Evolutionary conservation across 2,797 vertebrate genomes (phyloP).

Genomic region (Schizothorax lantsangensis): DNA sequence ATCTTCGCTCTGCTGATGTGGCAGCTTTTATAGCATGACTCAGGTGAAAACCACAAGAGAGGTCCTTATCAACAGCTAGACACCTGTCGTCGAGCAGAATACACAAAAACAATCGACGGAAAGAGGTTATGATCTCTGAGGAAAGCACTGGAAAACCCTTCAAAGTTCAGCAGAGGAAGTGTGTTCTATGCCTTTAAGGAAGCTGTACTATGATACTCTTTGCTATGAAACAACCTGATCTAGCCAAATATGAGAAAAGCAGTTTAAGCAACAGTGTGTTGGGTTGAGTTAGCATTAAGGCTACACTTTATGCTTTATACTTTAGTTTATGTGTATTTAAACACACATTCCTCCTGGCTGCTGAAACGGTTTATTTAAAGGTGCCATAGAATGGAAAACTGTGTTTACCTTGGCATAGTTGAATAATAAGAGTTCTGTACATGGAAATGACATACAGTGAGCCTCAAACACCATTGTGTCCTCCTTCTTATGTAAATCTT

Average conservation of each 20-base stretch:
- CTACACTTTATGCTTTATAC: neutral
- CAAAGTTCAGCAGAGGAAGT: neutral
- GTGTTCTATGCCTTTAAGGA: neutral
- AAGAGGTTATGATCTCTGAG: neutral
- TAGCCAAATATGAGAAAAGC: slow-evolving; percentile 9
- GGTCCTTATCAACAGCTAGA: neutral
- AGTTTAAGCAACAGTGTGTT: neutral
- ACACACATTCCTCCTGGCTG: neutral
- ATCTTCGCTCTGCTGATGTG: slow-evolving; percentile 17
- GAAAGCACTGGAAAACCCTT: neutral
- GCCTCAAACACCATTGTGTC: too few species aligned
- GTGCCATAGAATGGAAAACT: too few species aligned
- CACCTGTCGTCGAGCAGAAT: neutral
- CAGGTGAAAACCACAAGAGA: slow-evolving; percentile 1
- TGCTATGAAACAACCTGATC: neutral
- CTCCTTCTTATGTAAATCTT: too few species aligned
- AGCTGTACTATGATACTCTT: neutral
- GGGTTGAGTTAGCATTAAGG: neutral
- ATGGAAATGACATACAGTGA: too few species aligned
- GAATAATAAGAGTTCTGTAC: too few species aligned
- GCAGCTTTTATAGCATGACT: slow-evolving; percentile 8
- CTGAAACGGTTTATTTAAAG: too few species aligned
- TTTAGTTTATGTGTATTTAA: too few species aligned
- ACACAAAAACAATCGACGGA: slow-evolving; percentile 12
- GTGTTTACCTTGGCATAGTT: too few species aligned